Evolutionary conservation across 64 coral and sea anemone species (phyloP).

Genomic region (Dendronephthya gigantea): DNA sequence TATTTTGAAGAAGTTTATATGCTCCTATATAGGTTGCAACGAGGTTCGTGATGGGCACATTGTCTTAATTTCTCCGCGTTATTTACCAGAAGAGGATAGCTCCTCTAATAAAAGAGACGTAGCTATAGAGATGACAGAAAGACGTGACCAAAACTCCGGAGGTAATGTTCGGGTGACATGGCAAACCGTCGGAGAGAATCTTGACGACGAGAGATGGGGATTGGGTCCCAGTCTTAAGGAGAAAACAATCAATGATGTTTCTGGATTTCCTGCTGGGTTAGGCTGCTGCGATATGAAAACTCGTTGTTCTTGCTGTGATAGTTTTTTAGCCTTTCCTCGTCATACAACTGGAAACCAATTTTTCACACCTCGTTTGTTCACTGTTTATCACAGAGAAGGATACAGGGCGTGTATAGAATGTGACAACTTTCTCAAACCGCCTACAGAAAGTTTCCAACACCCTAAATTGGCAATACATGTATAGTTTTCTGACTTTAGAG

Average conservation of each 20-base stretch:
- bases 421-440: neutral
- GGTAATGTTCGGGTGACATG: neutral
- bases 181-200: neutral
- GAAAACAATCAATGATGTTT: neutral
- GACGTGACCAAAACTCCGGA: too few relatives aligned
- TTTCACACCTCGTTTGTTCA: neutral
- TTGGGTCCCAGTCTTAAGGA: neutral
- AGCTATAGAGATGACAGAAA: too few relatives aligned
- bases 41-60: neutral
- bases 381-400: neutral
- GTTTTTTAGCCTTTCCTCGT: neutral
- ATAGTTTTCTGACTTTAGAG: too few relatives aligned
- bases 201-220: neutral
- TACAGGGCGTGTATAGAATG: neutral
- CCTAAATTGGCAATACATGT: too few relatives aligned
- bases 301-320: neutral
- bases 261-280: neutral
- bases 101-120: too few relatives aligned
- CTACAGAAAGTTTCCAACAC: too few relatives aligned
- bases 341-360: neutral
- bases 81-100: neutral
- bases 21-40: too few relatives aligned
- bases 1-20: too few relatives aligned
- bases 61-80: neutral
- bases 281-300: neutral